Evolutionary conservation across 2,797 vertebrate genomes (phyloP), one percentile per base, ranked within the genome.

Genomic region (Enteromius viviparus): DNA sequence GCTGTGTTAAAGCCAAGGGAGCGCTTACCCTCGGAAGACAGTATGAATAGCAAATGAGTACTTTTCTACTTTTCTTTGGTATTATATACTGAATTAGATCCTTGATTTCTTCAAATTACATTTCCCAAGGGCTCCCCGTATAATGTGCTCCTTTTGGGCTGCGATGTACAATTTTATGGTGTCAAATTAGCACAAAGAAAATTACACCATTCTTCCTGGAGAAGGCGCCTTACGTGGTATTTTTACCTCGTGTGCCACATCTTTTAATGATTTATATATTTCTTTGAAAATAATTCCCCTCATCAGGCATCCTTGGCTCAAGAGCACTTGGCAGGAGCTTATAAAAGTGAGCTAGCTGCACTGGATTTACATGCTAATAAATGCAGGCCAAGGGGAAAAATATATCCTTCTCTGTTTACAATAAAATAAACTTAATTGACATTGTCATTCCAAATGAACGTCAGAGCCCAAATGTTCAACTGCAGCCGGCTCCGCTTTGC

Each of bases 21-120:
- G 89, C 88, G 85, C 89, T 91, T 90, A 90, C 89, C 89, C 93
- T 94, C 91, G 88, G 91, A 93, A 92, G 92, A 92, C 90, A 87
- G 89, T 90, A 90, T 93, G 93, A 94, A 93, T 93, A 91, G 91
- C 91, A 94, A 95, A 95, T 95, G 90, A 93, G 89, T 92, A 91
- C 90, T 91, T 93, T 85, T 93, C 88, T 90, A 90, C 91, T 91
- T 92, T 91, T 92, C 91, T 90, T 87, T 86, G 86, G 90, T 91
- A 90, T 92, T 92, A 92, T 91, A 93, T 92, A 93, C 91, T 88
- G 89, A 92, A 94, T 94, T 93, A 94, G 92, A 94, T 94, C 91
- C 86, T 88, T 92, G 92, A 93, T 94, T 94, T 93, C 87, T 86
- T 90, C 90, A 93, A 93, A 94, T 93, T 92, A 89, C 92, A 91